Evolutionary conservation across 2,797 vertebrate genomes (phyloP).

Genomic region (Macroramphosus scolopax): DNA sequence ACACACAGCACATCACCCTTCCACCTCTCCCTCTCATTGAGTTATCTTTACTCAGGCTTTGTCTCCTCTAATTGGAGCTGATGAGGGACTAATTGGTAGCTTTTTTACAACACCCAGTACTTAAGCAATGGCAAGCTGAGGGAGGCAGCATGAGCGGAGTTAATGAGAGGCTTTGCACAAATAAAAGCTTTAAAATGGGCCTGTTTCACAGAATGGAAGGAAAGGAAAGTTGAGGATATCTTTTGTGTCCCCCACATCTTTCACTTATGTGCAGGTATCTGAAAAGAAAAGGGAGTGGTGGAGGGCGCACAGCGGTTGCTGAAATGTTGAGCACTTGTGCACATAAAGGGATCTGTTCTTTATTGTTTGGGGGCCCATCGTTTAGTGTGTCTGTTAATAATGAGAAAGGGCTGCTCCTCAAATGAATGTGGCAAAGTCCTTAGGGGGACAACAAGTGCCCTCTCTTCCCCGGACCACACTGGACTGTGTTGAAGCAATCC

Average conservation of each 20-base stretch:
- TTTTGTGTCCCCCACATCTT: constrained; percentile 78
- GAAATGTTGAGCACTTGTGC: constrained; percentile 77
- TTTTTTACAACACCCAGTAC: constrained; percentile 85
- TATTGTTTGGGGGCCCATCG: constrained; percentile 77
- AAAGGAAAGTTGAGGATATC: constrained; percentile 83
- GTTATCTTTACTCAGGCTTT: constrained; percentile 98
- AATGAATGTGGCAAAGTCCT: constrained; percentile 81
- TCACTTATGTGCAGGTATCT: constrained; percentile 83
- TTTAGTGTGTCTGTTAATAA: constrained; percentile 82
- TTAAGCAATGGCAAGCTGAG: constrained; percentile 86
- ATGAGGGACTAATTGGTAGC: constrained; percentile 99
- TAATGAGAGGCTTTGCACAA: constrained; percentile 92
- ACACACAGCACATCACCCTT: constrained; percentile 46
- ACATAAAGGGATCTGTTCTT: constrained; percentile 80
- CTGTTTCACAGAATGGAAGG: constrained; percentile 69
- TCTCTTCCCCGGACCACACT: constrained; percentile 73
- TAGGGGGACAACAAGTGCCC: constrained; percentile 74
- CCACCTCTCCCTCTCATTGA: constrained; percentile 83
- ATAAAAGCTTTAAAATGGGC: constrained; percentile 81
- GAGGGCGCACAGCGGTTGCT: constrained; percentile 65
- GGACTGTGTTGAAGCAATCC: constrained; percentile 72
- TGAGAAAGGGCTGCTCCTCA: constrained; percentile 74
- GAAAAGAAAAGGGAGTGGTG: constrained; percentile 70
- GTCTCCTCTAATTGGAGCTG: constrained; percentile 99
- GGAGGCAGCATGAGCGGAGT: constrained; percentile 91